A percentile compares a stretch with the other conserved stretches of the same genome.
Evolutionary conservation across 2,113 vertebrate genomes (phyloP).

Genomic region (Nothoprocta pentlandii): DNA sequence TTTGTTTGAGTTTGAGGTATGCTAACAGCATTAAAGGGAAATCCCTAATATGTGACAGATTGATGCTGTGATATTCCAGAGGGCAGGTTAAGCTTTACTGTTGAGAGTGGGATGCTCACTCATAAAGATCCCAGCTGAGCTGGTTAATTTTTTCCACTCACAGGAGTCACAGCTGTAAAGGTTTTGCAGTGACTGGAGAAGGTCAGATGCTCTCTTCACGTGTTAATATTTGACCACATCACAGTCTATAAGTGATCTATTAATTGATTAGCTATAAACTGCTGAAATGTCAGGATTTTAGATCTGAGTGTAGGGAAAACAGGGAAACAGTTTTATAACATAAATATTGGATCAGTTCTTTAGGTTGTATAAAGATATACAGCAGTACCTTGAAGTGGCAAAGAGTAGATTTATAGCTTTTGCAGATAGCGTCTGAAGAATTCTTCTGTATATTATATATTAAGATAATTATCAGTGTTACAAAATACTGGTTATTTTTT

Average conservation of each 20-base stretch:
- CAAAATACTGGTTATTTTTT: neutral
- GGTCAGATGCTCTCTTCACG: neutral
- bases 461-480: neutral
- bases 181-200: neutral
- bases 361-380: neutral
- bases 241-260: conserved; percentile 48
- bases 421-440: neutral
- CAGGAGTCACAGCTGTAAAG: neutral
- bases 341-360: conserved; percentile 4
- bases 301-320: neutral
- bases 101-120: conserved; percentile 14
- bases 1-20: conserved; percentile 4
- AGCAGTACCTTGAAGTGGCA: neutral
- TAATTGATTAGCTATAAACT: conserved; percentile 51
- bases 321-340: neutral
- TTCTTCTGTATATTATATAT: neutral
- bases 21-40: conserved; percentile 6
- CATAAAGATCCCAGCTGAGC: neutral
- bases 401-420: neutral
- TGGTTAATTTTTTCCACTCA: conserved; percentile 7
- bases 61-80: conserved; percentile 12
- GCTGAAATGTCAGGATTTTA: conserved; percentile 32
- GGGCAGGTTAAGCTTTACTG: neutral
- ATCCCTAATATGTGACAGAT: conserved; percentile 49
- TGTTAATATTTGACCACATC: conserved; percentile 55